A percentile compares a stretch with the other conserved stretches of the same genome.
Evolutionary conservation across 2,888 invertebrate genomes (phyloP).

Genomic region (Pyrochroa serraticornis): DNA sequence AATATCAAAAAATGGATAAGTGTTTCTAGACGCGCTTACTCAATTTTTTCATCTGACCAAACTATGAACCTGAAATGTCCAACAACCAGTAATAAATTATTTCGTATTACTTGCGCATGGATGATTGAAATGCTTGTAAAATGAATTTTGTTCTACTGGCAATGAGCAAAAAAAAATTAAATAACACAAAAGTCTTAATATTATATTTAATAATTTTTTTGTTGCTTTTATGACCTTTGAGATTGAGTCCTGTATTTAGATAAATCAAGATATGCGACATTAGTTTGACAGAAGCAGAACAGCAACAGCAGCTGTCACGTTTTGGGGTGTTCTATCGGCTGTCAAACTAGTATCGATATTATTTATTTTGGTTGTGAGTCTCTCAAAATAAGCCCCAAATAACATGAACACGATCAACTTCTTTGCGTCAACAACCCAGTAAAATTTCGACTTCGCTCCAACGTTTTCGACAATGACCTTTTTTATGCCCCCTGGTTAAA

Average conservation of each 20-base stretch:
- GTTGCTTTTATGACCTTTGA: too few species aligned
- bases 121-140: too few species aligned
- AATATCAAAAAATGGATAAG: too few species aligned
- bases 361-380: slow-evolving; percentile 23
- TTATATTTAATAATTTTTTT: not conserved
- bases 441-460: not conserved
- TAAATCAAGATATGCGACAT: not conserved
- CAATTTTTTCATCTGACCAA: too few species aligned
- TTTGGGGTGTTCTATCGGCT: slow-evolving; percentile 37
- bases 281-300: not conserved
- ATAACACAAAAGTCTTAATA: too few species aligned
- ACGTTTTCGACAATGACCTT: slow-evolving; percentile 43
- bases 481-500: slow-evolving; percentile 49
- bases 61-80: too few species aligned
- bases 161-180: too few species aligned
- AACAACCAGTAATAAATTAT: too few species aligned
- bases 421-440: not conserved
- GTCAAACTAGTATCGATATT: slow-evolving; percentile 37
- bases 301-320: slow-evolving; percentile 15
- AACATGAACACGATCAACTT: slow-evolving; percentile 1
- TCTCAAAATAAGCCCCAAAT: slow-evolving; percentile 1
- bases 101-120: too few species aligned
- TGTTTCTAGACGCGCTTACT: too few species aligned
- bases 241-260: too few species aligned
- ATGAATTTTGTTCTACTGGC: too few species aligned